Evolutionary conservation across 2,888 invertebrate species (phyloP), one percentile per base, ranked within the genome.

Genomic region (Helobdella robusta): DNA sequence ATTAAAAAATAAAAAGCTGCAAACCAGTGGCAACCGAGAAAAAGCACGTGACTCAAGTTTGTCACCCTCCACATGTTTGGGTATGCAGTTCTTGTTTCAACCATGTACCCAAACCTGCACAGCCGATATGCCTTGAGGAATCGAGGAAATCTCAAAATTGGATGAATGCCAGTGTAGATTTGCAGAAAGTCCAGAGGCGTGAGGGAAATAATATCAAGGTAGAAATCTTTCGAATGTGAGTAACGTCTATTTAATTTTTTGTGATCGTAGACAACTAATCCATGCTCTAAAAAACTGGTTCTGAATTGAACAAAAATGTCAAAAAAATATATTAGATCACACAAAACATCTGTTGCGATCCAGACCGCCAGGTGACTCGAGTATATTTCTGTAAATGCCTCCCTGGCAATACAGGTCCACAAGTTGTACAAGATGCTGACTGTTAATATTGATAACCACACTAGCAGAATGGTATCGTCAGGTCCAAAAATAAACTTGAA

Each of bases 1-100:
- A 94, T 84, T 75, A 94, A 82, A 82, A 89, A 94, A 83, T 94
- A 94, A 83, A 94, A 94, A 80, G 93, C 93, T 65, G 94, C 94
- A 79, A 94, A 94, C 94, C 94, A 94, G 79, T 94, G 94, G 61
- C 92, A 92, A 74, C 93, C 84, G 75, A 94, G 89, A 74, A 94
- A 85, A 71, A 94, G 84, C 75, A 94, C 92, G 80, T 94, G 94
- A 73, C 93, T 91, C 70, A 94, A 84, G 82, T 93, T 94, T 76
- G 91, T 86, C 71, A 94, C 94, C 23, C 94, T 84, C 89, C 93
- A 92, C 79, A 94, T 85, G 83, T 94, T 94, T 30, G 94, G 94
- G 82, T 91, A 94, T 67, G 93, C 89, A 3, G 93, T 93, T 73
- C 93, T 83, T 62, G 93, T 92, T 81, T 94, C 94, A 75, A 93